Conservation (phyloP, 2,797 vertebrate genomes). For the Gymnothorax javanicus region DNA sequence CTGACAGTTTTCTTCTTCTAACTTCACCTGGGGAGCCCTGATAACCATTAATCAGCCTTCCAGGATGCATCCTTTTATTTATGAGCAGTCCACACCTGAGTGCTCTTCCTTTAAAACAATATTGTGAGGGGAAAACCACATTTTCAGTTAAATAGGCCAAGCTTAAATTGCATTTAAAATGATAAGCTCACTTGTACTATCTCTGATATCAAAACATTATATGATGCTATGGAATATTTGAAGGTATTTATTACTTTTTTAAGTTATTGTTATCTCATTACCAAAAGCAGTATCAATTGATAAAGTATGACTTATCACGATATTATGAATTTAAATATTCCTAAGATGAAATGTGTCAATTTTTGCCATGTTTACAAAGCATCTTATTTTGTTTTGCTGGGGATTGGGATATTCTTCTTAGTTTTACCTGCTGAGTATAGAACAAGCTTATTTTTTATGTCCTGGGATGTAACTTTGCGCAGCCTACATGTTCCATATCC, state of each 20-base stretch:
- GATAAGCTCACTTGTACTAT: neutral
- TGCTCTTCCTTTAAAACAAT: conserved; percentile 69
- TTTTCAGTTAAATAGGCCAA: conserved; percentile 81
- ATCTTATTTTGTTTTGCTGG: neutral
- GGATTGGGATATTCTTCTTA: neutral
- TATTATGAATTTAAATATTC: neutral
- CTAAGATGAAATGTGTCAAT: neutral
- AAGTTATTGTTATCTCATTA: neutral
- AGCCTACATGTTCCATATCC: neutral
- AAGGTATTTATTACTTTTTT: neutral
- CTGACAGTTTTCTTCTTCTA: conserved; percentile 66
- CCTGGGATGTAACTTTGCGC: neutral
- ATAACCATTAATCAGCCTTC: conserved; percentile 84
- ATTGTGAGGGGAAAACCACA: conserved; percentile 87
- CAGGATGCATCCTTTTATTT: conserved; percentile 80
- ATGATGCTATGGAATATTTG: neutral
- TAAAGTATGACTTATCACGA: neutral
- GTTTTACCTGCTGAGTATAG: neutral
- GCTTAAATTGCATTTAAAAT: conserved; percentile 91
- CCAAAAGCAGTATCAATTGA: neutral
- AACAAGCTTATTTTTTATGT: neutral
- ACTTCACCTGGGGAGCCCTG: conserved; percentile 78
- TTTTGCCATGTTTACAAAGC: neutral
- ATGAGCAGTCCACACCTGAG: conserved; percentile 86
- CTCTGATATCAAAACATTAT: neutral